Evolutionary conservation across 2,113 vertebrate genomes (phyloP), one percentile per base, ranked within the genome.

Genomic region (Gobio gobio): DNA sequence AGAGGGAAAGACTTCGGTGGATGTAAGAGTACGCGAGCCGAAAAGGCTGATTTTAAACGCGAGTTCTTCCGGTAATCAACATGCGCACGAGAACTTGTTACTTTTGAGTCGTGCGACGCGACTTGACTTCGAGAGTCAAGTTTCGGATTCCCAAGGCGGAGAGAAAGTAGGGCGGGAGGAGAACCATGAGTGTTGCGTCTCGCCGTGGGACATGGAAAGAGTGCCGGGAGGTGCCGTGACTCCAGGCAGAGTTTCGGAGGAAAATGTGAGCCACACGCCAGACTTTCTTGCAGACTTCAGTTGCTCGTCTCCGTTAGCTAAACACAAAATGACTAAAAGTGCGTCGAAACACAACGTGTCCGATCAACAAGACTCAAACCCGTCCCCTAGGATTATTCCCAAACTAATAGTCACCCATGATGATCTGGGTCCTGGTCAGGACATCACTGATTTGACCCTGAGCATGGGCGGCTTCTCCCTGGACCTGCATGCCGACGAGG

Each of bases 371-470:
- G 78, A 66, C 22, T 47, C 85, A 26, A 72, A 24, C 1, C 58
- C 24, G 45, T 93, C 87, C 82, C 84, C 87, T 12, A 93, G 95
- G 20, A 91, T 94, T 16, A 96, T 97, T 26, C 97, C 96, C 13
- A 95, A 92, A 85, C 95, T 97, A 18, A 96, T 97, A 84, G 94
- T 97, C 49, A 97, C 97, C 51, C 93, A 92, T 74, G 95, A 95
- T 72, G 95, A 95, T 77, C 87, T 93, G 1, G 94, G 92, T n/a
- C 93, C 94, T 20, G 87, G 70, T 83, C 89, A 87, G 33, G 84
- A 84, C 58, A 88, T 81, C 45, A 26, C 79, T 2, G 75, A 77
- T 58, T 66, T 79, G 9, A 77, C 84, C 0, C 64, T 89, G 4
- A 89, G 90, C 14, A 85, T 88, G 54, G 47, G 86, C 61, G 85